Percentiles rank a stretch among this genome's conserved stretches.
Evolutionary conservation across 2,113 vertebrate genomes (phyloP).

Genomic region (Ovibos moschatus): DNA sequence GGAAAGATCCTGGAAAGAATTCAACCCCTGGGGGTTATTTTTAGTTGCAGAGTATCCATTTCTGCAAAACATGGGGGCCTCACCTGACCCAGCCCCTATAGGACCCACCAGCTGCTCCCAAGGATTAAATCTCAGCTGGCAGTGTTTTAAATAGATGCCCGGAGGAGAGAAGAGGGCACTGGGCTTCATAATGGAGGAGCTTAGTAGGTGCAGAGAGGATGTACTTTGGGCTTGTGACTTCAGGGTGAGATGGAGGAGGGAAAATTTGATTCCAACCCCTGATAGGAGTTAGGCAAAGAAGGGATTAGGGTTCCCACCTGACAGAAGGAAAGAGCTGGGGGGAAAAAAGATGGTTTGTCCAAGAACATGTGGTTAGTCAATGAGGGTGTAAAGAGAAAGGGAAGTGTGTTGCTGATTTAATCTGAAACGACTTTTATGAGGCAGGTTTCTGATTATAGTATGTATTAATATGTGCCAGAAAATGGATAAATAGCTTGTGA

Average conservation of each 20-base stretch:
- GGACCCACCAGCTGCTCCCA: slow-evolving; percentile 80
- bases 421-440: neutral
- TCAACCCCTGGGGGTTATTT: slow-evolving; percentile 81
- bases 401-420: neutral
- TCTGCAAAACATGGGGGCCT: slow-evolving; percentile 67
- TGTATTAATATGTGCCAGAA: neutral
- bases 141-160: neutral
- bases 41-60: slow-evolving; percentile 85
- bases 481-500: neutral
- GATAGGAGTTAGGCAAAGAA: neutral
- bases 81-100: neutral
- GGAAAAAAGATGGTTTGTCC: neutral
- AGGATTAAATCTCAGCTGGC: slow-evolving; percentile 63
- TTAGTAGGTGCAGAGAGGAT: neutral
- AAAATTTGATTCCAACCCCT: neutral
- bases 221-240: neutral
- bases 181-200: neutral
- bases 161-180: accelerated
- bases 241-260: neutral
- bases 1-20: slow-evolving; percentile 65
- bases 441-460: neutral
- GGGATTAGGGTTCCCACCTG: neutral
- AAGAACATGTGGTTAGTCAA: neutral
- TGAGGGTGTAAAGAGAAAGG: neutral
- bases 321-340: neutral